A percentile compares a stretch with the other conserved stretches of the same genome.
Evolutionary conservation across 2,888 invertebrate species (phyloP).

Genomic region (Octodonta nipae): DNA sequence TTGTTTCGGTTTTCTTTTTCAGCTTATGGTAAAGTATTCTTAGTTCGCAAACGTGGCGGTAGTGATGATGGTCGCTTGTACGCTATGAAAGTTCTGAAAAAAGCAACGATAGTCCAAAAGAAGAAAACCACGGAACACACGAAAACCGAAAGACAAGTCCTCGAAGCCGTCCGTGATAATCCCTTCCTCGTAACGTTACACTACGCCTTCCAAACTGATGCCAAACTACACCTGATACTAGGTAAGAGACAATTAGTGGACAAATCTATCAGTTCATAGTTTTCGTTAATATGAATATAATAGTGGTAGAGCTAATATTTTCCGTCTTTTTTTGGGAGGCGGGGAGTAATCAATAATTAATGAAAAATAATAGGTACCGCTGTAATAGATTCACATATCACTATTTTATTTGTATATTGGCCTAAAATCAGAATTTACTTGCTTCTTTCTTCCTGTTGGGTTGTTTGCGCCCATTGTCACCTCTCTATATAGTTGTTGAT

Average conservation of each 20-base stretch:
- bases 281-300: too few species aligned
- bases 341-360: too few species aligned
- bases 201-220: slow-evolving; percentile 96
- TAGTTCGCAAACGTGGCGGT: slow-evolving; percentile 82
- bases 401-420: too few species aligned
- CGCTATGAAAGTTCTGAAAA: slow-evolving; percentile 96
- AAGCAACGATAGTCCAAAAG: slow-evolving; percentile 86
- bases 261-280: too few species aligned
- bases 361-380: too few species aligned
- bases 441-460: too few species aligned
- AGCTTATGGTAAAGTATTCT: slow-evolving; percentile 93
- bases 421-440: too few species aligned
- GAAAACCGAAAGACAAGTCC: slow-evolving; percentile 88
- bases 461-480: too few species aligned
- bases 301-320: too few species aligned
- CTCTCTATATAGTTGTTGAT: too few species aligned
- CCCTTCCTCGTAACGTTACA: slow-evolving; percentile 94
- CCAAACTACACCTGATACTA: slow-evolving; percentile 89
- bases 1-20: slow-evolving; percentile 41
- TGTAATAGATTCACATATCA: too few species aligned
- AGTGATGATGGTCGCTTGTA: slow-evolving; percentile 79
- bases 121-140: slow-evolving; percentile 95
- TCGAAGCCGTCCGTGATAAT: slow-evolving; percentile 86
- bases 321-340: too few species aligned
- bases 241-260: slow-evolving; percentile 68